These are phyloP conservation scores for Lysandra coridon DNA, from an alignment of 2,888 invertebrate genomes.

Conservation along the genomic window DNA sequence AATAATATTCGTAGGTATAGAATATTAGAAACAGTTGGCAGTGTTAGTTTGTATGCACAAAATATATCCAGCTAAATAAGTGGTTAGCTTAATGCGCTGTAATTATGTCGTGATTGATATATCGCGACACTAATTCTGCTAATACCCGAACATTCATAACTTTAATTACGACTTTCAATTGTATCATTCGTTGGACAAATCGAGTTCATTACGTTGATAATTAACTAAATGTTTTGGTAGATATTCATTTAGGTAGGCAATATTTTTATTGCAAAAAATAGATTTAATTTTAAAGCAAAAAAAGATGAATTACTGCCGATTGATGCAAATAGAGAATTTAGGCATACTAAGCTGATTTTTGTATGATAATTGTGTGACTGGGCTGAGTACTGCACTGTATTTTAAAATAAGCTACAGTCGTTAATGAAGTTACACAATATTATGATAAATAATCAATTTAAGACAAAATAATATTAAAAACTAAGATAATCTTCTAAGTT, in stretches of 20 bases:
- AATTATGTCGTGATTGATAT: constrained; percentile 26
- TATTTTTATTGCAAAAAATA: too few relatives aligned
- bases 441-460: too few relatives aligned
- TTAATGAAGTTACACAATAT: too few relatives aligned
- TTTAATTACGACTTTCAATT: constrained; percentile 18
- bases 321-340: too few relatives aligned
- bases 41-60: not conserved
- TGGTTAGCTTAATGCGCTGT: constrained; percentile 1
- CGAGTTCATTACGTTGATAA: not conserved
- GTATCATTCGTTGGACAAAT: not conserved
- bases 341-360: too few relatives aligned
- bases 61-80: constrained; percentile 1
- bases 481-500: too few relatives aligned
- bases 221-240: not conserved
- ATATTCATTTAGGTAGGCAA: not conserved
- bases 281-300: not conserved
- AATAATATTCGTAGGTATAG: not conserved
- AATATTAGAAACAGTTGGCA: not conserved
- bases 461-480: too few relatives aligned
- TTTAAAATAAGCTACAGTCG: too few relatives aligned
- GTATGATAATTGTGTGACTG: too few relatives aligned
- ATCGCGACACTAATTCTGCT: constrained; percentile 19
- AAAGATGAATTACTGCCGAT: too few relatives aligned
- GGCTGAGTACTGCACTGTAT: too few relatives aligned
- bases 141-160: constrained; percentile 18